Percentiles rank a stretch among this genome's conserved stretches.
phyloP scores from a whole-genome alignment of 2,113 vertebrate species.

The Rhipidura dahli region DNA sequence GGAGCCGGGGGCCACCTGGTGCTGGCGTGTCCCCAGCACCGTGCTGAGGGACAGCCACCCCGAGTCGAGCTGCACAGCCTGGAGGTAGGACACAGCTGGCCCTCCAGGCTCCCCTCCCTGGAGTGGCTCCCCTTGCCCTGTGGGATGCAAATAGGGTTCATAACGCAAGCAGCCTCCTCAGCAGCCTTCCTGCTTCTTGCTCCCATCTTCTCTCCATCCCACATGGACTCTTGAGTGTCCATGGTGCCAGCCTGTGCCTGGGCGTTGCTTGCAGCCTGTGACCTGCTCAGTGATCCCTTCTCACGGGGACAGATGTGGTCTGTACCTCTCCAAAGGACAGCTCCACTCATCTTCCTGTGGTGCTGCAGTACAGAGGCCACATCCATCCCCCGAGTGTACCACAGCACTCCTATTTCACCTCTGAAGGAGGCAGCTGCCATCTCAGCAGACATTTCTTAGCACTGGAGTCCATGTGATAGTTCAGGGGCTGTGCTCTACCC shows the following conservation, averaged over 20 bases:
- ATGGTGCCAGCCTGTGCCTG: rapidly evolving
- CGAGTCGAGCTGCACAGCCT: constrained; percentile 84
- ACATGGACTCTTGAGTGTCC: rapidly evolving
- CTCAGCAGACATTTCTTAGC: not conserved
- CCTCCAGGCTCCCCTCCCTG: not conserved
- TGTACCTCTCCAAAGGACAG: not conserved
- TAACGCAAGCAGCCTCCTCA: not conserved
- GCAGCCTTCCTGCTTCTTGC: not conserved
- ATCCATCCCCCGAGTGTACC: not conserved
- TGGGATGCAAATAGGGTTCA: rapidly evolving
- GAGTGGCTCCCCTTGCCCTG: not conserved
- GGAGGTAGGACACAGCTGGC: constrained; percentile 73
- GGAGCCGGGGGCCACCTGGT: constrained; percentile 86
- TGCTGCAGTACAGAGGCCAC: not conserved
- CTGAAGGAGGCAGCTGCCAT: not conserved
- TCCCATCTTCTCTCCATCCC: not conserved
- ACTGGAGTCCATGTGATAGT: not conserved
- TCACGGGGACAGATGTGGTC: not conserved
- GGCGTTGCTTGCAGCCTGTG: not conserved
- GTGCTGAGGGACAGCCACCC: constrained; percentile 69
- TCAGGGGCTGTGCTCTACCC: not conserved
- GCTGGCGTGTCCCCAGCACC: constrained; percentile 66
- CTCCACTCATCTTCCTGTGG: not conserved
- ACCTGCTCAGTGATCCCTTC: not conserved
- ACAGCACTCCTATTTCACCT: not conserved